Evolutionary conservation across 2,113 vertebrate genomes (phyloP).

Genomic region (Gallinago media): DNA sequence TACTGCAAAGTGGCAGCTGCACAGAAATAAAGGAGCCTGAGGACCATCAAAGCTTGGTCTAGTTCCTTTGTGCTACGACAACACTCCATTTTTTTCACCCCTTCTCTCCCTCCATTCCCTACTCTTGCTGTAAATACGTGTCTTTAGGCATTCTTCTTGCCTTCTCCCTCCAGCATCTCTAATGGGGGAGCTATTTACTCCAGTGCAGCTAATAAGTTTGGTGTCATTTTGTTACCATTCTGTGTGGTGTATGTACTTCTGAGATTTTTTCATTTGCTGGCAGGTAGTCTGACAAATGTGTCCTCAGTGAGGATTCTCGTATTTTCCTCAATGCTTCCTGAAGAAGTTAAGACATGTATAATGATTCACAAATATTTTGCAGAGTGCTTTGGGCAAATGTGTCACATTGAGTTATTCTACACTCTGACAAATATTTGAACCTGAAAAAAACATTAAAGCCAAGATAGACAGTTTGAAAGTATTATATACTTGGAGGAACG

Average conservation of each 20-base stretch:
- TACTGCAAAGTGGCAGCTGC: background rate
- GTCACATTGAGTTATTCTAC: slow-evolving; percentile 23
- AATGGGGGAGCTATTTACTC: background rate
- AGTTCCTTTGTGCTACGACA: background rate
- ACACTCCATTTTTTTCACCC: background rate
- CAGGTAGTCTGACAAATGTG: background rate
- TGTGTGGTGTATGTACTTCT: fast-evolving
- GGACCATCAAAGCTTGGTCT: background rate
- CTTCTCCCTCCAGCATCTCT: background rate
- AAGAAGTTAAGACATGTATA: background rate
- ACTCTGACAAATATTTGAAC: background rate
- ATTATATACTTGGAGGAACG: background rate
- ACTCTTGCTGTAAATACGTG: background rate
- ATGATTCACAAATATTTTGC: background rate
- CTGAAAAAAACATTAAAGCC: background rate
- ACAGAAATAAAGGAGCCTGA: background rate
- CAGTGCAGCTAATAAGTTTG: background rate
- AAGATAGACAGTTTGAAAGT: background rate
- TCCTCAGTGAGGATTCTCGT: background rate
- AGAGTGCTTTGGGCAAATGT: background rate
- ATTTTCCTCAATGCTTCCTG: background rate
- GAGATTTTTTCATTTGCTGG: background rate
- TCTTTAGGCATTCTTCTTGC: background rate
- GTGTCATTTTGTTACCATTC: background rate
- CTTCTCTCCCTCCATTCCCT: no score